Conservation (phyloP, 2,797 vertebrate species). For the Fundulus diaphanus region DNA sequence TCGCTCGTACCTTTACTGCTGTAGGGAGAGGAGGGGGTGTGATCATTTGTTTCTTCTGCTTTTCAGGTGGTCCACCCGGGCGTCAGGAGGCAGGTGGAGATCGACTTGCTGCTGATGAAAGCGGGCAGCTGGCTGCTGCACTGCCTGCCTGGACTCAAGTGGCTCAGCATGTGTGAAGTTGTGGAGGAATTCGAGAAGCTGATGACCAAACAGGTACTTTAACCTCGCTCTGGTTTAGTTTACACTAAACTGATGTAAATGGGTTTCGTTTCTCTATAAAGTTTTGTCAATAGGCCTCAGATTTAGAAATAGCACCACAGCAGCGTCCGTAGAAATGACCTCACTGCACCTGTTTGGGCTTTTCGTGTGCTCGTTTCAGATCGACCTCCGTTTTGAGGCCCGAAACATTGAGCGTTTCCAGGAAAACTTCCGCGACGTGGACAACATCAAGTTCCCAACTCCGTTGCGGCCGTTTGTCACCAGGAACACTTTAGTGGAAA, state of each 20-base stretch:
- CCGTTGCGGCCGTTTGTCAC: constrained; percentile 90
- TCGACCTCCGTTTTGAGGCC: constrained; percentile 92
- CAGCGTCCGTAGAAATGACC: background rate
- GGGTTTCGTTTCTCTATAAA: background rate
- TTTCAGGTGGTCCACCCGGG: constrained; percentile 92
- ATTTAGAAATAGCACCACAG: background rate
- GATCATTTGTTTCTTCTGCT: background rate
- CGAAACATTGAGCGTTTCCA: constrained; percentile 91
- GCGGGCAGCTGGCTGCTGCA: constrained; percentile 84
- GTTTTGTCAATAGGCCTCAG: no score
- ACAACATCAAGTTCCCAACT: constrained; percentile 91
- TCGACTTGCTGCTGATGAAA: constrained; percentile 93
- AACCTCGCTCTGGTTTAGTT: background rate
- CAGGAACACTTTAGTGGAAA: constrained; percentile 90
- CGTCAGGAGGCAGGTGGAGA: constrained; percentile 87
- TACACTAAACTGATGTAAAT: background rate
- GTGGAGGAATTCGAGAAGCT: constrained; percentile 96
- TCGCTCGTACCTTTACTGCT: no score
- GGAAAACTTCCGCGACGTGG: constrained; percentile 86
- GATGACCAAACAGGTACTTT: constrained; percentile 94
- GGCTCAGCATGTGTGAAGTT: constrained; percentile 92
- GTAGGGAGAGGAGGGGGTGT: no score
- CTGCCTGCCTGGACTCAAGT: constrained; percentile 89
- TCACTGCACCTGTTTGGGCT: background rate
- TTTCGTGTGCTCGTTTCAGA: constrained; percentile 74